Conservation (phyloP, 2,797 vertebrate species). For the Myiothlypis chrysogaster region DNA sequence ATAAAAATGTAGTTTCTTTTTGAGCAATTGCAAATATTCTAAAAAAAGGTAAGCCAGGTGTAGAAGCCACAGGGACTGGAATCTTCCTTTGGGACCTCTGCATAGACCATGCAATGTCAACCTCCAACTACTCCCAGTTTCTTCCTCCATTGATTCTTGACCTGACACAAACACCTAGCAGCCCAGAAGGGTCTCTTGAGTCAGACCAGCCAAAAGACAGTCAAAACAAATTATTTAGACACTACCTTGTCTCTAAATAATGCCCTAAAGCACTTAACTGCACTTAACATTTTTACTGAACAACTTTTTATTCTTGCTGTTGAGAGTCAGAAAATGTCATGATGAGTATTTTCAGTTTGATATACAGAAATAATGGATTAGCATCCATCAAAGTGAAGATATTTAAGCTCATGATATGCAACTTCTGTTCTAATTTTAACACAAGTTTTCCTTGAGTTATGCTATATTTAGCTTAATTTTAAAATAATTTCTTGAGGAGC, state of each 20-base stretch:
- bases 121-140: background rate
- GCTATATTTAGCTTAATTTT: background rate
- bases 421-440: conserved; percentile 14
- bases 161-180: background rate
- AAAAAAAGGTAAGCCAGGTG: background rate
- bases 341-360: background rate
- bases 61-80: background rate
- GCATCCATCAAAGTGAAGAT: background rate
- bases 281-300: background rate
- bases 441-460: background rate
- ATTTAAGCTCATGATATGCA: background rate
- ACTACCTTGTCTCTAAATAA: background rate
- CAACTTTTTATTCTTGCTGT: background rate
- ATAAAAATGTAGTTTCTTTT: background rate
- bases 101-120: background rate
- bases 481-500: background rate
- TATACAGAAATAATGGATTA: background rate
- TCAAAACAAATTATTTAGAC: background rate
- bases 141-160: background rate
- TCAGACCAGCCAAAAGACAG: background rate
- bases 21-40: background rate
- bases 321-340: background rate
- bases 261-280: background rate
- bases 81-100: background rate
- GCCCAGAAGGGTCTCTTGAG: background rate